Conservation (phyloP, 92 coral and sea anemone genomes). For the Zoanthus sociatus region DNA sequence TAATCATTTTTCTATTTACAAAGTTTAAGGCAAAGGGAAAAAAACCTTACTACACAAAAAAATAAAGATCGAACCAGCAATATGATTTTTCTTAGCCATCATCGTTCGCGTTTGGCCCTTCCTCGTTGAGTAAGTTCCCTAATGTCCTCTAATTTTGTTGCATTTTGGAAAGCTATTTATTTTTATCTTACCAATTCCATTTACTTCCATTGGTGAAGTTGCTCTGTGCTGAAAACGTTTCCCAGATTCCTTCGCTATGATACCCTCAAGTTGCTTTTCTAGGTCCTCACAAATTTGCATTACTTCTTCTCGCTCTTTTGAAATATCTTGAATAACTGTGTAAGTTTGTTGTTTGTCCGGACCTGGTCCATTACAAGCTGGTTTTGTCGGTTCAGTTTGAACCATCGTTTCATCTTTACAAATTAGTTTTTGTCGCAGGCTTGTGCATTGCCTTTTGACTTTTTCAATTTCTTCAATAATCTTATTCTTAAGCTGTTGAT, state of each 20-base stretch:
- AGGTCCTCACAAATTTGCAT: conserved; percentile 39
- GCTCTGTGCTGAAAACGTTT: conserved; percentile 10
- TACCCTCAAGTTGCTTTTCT: conserved; percentile 7
- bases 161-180: not conserved
- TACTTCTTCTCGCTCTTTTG: conserved; percentile 61
- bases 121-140: too few species aligned
- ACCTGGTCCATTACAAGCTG: not conserved
- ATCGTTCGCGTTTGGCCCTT: too few species aligned
- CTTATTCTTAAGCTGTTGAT: conserved; percentile 40
- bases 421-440: conserved; percentile 33
- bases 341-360: conserved; percentile 10
- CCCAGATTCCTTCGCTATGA: not conserved
- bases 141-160: too few species aligned
- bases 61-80: not conserved
- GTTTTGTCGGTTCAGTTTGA: not conserved
- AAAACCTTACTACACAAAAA: not conserved
- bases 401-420: conserved; percentile 2
- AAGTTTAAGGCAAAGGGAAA: too few species aligned
- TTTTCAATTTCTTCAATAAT: conserved; percentile 21
- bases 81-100: not conserved
- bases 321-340: conserved; percentile 10
- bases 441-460: conserved; percentile 7
- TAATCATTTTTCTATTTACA: too few species aligned
- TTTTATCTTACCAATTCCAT: not conserved
- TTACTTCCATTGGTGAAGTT: conserved; percentile 24